Conservation (phyloP, 1,140 invertebrate genomes). For the Bursaphelenchus mucronatus region DNA sequence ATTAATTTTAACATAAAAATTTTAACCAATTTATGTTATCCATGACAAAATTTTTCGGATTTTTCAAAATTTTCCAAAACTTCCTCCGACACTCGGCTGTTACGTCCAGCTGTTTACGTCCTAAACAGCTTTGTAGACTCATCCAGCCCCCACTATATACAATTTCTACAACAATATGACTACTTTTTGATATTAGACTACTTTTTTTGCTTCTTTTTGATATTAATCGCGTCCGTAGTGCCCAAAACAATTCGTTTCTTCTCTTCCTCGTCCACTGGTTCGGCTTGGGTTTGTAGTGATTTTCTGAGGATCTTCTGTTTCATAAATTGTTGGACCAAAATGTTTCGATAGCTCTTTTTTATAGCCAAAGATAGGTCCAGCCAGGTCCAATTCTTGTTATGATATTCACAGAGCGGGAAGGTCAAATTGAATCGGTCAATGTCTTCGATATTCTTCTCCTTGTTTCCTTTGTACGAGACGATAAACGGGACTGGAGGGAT, state of each 20-base stretch:
- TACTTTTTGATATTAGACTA: too few relatives aligned
- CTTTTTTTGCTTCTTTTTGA: too few relatives aligned
- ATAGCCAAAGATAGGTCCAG: slow-evolving; percentile 90
- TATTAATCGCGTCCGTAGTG: slow-evolving; percentile 11
- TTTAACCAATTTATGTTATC: too few relatives aligned
- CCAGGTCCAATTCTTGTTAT: slow-evolving; percentile 99
- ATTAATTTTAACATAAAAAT: too few relatives aligned
- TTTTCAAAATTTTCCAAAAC: too few relatives aligned
- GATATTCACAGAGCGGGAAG: slow-evolving; percentile 91
- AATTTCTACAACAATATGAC: too few relatives aligned
- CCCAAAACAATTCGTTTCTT: slow-evolving; percentile 59
- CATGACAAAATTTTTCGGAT: too few relatives aligned
- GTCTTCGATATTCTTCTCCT: slow-evolving; percentile 96
- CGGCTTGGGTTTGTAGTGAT: slow-evolving; percentile 18
- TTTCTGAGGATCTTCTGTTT: slow-evolving; percentile 57
- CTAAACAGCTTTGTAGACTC: too few relatives aligned
- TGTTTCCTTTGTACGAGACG: slow-evolving; percentile 89
- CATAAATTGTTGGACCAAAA: slow-evolving; percentile 64
- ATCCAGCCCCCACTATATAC: too few relatives aligned
- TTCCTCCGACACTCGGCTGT: too few relatives aligned
- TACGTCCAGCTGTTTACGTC: too few relatives aligned
- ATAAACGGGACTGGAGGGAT: slow-evolving; percentile 87
- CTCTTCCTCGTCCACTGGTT: slow-evolving; percentile 57
- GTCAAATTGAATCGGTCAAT: slow-evolving; percentile 85
- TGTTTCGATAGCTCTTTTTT: slow-evolving; percentile 83